Base-by-base conservation (phyloP, 2,888 invertebrate genomes). In the Cephus rjabovi region DNA sequence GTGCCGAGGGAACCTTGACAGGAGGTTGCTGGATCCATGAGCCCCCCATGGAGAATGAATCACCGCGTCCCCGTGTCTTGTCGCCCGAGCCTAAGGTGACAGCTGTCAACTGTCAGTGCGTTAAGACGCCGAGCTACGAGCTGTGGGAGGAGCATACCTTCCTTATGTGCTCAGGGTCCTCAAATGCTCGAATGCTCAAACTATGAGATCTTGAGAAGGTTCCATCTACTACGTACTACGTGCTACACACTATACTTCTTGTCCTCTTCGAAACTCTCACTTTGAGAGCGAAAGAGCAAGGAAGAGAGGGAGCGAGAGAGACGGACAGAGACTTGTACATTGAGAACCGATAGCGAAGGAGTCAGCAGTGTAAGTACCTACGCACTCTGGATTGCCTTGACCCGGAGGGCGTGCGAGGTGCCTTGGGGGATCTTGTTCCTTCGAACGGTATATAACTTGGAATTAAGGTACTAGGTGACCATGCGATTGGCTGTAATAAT, bases 41-140 rank as follows among this genome's bases (percentile, higher is more conserved):
- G 81, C 83, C 81, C 80, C 79, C 82, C 81, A 79, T 80, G 76
- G 81, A 85, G 89, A 86, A 89, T 90, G 91, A 90, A 90, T 91
- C 90, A 90, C 87, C 87, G 82, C 84, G 86, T 84, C 86, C 84
- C 86, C 84, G 86, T 88, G 89, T 86, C 90, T 89, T 90, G 89
- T 87, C 87, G 85, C 86, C 84, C 83, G 84, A 83, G 85, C 77
- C 75, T 85, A 87, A 88, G 90, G 88, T 90, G 91, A 91, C 90
- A 91, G 90, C 91, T 90, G 91, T 90, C 91, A 90, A 89, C 73
- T 79, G 70, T 71, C 76, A 34, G 77, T 81, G 76, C 77, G 77
- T 79, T 75, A 79, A 56, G 23, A 56, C 2, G 56, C 9, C 9
- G 56, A 56, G 56, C 23, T 56, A 56, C 23, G 56, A 23, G 81